Evolutionary conservation across 2,797 vertebrate species (phyloP).

Genomic region (Siniperca obscura): DNA sequence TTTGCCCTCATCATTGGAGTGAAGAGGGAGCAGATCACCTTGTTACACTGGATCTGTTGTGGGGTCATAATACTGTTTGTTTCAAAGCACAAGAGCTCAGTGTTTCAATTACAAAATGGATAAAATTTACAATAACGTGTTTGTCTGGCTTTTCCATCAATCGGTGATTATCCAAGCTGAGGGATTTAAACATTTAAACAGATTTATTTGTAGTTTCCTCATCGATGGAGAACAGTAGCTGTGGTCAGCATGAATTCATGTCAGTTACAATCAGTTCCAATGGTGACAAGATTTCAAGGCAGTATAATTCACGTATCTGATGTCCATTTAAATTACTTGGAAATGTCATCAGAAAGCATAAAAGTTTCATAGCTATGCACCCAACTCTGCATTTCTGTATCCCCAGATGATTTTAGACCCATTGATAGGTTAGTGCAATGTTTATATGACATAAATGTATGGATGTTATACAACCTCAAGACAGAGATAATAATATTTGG

Average conservation of each 20-base stretch:
- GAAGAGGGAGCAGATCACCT: slow-evolving; percentile 40
- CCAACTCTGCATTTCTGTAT: too few relatives aligned
- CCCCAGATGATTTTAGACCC: too few relatives aligned
- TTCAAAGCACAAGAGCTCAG: slow-evolving; percentile 6
- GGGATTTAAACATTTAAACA: background rate
- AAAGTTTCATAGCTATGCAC: too few relatives aligned
- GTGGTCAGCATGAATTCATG: too few relatives aligned
- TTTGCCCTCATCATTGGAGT: slow-evolving; percentile 27
- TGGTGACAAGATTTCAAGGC: background rate
- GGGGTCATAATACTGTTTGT: background rate
- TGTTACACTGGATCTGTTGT: slow-evolving; percentile 35
- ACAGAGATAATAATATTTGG: too few relatives aligned
- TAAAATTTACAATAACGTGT: background rate
- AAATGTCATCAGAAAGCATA: too few relatives aligned
- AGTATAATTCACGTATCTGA: too few relatives aligned
- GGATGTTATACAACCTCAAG: too few relatives aligned
- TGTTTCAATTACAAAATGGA: background rate
- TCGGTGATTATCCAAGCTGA: background rate
- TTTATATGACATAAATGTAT: too few relatives aligned
- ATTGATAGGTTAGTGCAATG: too few relatives aligned
- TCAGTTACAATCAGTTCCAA: background rate
- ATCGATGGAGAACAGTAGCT: too few relatives aligned
- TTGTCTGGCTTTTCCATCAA: background rate
- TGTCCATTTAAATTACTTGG: too few relatives aligned
- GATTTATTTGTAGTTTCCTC: background rate